Evolutionary conservation across 2,113 vertebrate genomes (phyloP), one percentile per base, ranked within the genome.

Genomic region (Alligator sinensis): DNA sequence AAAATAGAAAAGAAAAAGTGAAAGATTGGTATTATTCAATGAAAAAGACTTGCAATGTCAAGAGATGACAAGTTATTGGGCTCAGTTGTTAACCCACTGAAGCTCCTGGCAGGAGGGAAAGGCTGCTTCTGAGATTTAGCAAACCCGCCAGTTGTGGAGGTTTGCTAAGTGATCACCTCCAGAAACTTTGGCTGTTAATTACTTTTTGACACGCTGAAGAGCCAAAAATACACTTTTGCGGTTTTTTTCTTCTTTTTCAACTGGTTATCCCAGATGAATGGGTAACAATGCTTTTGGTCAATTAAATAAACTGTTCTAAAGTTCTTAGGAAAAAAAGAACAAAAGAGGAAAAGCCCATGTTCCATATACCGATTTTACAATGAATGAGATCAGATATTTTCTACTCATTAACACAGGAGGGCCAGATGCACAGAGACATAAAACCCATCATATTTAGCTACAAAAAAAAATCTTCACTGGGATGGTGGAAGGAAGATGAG

Each of bases 371-470:
- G 0, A 1, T 75, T 58, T 78, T 68, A 78, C 9, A 68, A 30
- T 9, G 18, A 89, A 82, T 55, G 68, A 92, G 28, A 76, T 78
- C 55, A 22, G 34, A 38, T 47, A 62, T 30, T 86, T 93, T 76
- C 57, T 86, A 24, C 60, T 89, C 66, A 62, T 85, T 79, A 77
- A 57, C 58, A 94, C 88, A 90, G 21, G n/a, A 59, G 14, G 89
- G 4, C 4, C 84, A 94, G 28, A 22, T 82, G 81, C 60, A 89
- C 57, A 95, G 66, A 2, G 62, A 13, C 11, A 28, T 68, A 77
- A 94, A 89, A 72, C 6, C 38, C 64, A 66, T n/a, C 70, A 58
- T 68, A 91, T 55, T 11, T 66, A 63, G 5, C 57, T 66, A 47
- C 47, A 47, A 80, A 90, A 88, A n/a, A 86, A 92, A 89, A 77